phyloP scores from a whole-genome alignment of 2,888 invertebrate genomes.

The Xylocampa areola region DNA sequence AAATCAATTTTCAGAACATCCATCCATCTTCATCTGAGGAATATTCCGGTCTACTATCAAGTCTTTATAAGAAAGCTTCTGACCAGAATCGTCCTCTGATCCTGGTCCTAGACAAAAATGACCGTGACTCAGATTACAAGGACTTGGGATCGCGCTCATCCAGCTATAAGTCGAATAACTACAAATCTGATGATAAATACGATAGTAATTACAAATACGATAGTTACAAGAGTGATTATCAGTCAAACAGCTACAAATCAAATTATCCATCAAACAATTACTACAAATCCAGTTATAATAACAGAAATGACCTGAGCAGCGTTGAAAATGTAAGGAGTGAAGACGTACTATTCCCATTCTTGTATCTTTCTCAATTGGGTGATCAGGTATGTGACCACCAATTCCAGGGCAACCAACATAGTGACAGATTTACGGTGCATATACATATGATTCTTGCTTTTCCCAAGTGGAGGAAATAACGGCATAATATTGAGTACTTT shows the following conservation, averaged over 20 bases:
- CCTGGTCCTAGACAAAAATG: constrained; percentile 45
- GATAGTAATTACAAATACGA: constrained; percentile 18
- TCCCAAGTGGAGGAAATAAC: too few species aligned
- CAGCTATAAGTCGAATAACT: constrained; percentile 9
- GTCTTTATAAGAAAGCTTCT: constrained; percentile 42
- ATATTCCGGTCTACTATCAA: constrained; percentile 43
- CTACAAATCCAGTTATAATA: not conserved
- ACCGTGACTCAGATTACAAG: constrained; percentile 18
- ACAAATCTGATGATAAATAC: constrained; percentile 18
- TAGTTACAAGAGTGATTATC: not conserved
- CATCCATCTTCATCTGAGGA: constrained; percentile 32
- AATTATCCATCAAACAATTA: not conserved
- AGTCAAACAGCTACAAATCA: not conserved
- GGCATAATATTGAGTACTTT: too few species aligned
- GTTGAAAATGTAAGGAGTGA: constrained; percentile 11
- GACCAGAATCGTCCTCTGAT: constrained; percentile 51
- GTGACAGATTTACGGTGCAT: too few species aligned
- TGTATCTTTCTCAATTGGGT: constrained; percentile 41
- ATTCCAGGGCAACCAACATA: too few species aligned
- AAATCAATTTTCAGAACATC: constrained; percentile 34
- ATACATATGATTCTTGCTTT: too few species aligned
- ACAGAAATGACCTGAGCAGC: constrained; percentile 19
- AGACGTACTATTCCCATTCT: constrained; percentile 27
- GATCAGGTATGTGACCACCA: constrained; percentile 50
- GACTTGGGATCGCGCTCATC: constrained; percentile 14